phyloP scores from a whole-genome alignment of 1,140 invertebrate species.

The Piezodorus guildinii region DNA sequence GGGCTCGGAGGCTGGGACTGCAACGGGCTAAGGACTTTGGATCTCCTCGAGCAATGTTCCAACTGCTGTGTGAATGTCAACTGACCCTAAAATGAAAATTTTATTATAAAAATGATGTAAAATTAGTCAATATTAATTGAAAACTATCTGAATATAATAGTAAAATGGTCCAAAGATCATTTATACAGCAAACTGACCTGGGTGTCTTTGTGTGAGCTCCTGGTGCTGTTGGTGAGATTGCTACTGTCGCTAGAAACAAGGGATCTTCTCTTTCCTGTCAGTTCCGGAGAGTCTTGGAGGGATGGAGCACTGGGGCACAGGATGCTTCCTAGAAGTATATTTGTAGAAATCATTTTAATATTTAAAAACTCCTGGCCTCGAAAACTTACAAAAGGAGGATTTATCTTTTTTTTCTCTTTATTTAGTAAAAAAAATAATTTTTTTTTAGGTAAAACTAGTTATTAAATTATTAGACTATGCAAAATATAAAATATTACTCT shows the following conservation, averaged over 20 bases:
- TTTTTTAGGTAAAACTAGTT: no score
- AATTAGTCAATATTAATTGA: neutral
- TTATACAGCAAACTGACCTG: slow-evolving; percentile 25
- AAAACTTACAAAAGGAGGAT: no score
- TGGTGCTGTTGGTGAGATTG: slow-evolving; percentile 54
- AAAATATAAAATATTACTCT: no score
- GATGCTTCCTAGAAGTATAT: slow-evolving; percentile 17
- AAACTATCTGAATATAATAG: neutral
- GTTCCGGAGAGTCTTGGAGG: slow-evolving; percentile 47
- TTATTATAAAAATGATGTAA: neutral
- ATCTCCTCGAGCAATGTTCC: slow-evolving; percentile 49
- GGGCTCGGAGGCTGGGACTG: slow-evolving; percentile 67
- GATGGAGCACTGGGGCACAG: slow-evolving; percentile 27
- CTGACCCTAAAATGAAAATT: slow-evolving; percentile 27
- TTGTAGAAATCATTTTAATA: no score
- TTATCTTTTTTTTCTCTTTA: no score
- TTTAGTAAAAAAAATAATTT: no score
- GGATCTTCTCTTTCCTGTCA: slow-evolving; percentile 54
- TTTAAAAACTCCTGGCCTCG: no score
- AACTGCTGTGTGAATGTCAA: slow-evolving; percentile 66
- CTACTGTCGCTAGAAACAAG: slow-evolving; percentile 59
- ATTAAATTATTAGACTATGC: no score
- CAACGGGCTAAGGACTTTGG: slow-evolving; percentile 50
- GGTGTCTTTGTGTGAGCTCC: slow-evolving; percentile 43
- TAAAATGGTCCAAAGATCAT: no score